Evolutionary conservation across 2,797 vertebrate genomes (phyloP).

Genomic region (Pseudomugil gertrudae): DNA sequence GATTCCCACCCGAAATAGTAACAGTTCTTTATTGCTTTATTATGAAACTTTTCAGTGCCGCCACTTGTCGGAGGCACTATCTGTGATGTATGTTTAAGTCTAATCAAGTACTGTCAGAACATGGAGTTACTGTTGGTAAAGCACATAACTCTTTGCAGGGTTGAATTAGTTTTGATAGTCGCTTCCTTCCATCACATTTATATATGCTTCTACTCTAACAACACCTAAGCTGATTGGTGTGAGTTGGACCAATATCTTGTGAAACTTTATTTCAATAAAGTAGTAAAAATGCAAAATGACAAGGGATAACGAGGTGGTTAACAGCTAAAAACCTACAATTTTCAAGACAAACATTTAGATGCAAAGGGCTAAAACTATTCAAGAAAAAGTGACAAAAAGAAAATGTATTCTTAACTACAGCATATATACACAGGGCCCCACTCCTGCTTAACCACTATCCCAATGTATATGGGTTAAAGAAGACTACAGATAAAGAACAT

Average conservation of each 20-base stretch:
- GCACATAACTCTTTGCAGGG: constrained; percentile 56
- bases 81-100: constrained; percentile 61
- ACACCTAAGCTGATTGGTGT: constrained; percentile 56
- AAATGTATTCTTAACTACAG: constrained; percentile 37
- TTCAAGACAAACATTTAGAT: constrained; percentile 9
- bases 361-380: constrained; percentile 1
- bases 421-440: constrained; percentile 36
- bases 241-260: constrained; percentile 50
- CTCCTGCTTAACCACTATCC: constrained; percentile 58
- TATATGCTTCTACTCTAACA: constrained; percentile 55
- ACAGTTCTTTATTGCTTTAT: constrained; percentile 25
- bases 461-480: constrained; percentile 73
- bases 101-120: constrained; percentile 72
- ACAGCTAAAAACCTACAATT: constrained; percentile 2
- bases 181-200: constrained; percentile 75
- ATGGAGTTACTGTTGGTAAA: constrained; percentile 72
- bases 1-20: constrained; percentile 14
- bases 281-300: constrained; percentile 16
- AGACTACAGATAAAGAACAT: constrained; percentile 81
- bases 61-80: constrained; percentile 44
- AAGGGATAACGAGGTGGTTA: constrained; percentile 10
- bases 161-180: constrained; percentile 71
- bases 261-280: constrained; percentile 24
- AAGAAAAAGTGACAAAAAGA: constrained; percentile 12
- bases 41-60: constrained; percentile 37